Base-by-base conservation (phyloP, 2,888 invertebrate genomes). In the Cordilura impudica region DNA sequence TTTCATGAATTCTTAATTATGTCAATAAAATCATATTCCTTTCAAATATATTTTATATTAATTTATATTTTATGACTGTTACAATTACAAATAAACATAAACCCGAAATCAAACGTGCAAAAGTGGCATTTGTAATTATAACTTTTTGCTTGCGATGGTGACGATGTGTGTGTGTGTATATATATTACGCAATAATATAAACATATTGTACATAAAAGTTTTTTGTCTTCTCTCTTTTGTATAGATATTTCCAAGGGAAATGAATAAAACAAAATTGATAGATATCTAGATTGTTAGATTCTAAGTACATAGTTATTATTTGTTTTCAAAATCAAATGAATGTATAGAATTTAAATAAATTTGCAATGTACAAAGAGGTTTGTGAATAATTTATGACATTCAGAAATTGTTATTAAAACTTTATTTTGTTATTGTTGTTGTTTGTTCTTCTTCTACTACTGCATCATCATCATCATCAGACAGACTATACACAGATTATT, bases 371-470 rank as follows among this genome's bases (percentile, higher is more conserved):
- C 69, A 69, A 65, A 69, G 26, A 63, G 58, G 70, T 54, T 69
- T 73, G 29, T 23, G 19, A 70, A 66, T 71, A 75, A 71, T 75
- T 74, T 56, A 61, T 56, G 56, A 10, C 12, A 39, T 4, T n/a
- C 4, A 29, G 31, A 29, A 39, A 26, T 66, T 71, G 8, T 61
- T 61, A 71, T 61, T n/a, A 78, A 70, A 23, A 23, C 26, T 14
- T 65, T 47, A 69, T 19, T 19, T 51, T 47, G 23, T 23, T 45
- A 1, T 35, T 18, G 10, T 21, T n/a, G 26, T 47, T 0, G 16
- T 18, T n/a, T 47, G 18, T 58, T n/a, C n/a, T n/a, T n/a, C n/a
- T n/a, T n/a, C 51, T 58, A 16, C 10, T 47, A 21, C 18, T 18
- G 39, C 12, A 5, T 35, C 23, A 14, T 60, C 43, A 47, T 47